Percentiles rank a stretch among this genome's conserved stretches.
Conservation (phyloP, 2,888 invertebrate genomes). For the Cryptus viduatorius region DNA sequence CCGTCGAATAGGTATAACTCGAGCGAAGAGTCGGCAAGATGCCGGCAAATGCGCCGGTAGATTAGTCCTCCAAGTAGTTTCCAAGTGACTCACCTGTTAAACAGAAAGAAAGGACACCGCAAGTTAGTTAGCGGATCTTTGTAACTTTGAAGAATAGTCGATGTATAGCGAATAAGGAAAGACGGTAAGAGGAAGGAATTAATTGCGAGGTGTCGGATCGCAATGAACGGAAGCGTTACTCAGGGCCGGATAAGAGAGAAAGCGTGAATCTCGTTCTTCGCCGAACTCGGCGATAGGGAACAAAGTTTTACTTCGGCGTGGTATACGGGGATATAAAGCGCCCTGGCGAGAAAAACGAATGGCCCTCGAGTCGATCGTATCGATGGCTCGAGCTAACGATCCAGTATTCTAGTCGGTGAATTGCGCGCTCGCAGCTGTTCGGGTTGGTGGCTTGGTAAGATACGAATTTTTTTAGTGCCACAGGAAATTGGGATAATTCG, state of each 20-base stretch:
- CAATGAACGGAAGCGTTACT: conserved; percentile 62
- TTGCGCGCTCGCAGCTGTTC: neutral
- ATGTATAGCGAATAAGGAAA: conserved; percentile 31
- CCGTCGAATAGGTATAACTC: neutral
- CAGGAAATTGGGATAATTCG: neutral
- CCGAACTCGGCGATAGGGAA: conserved; percentile 8
- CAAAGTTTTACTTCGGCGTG: conserved; percentile 4
- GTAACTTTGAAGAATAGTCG: conserved; percentile 43
- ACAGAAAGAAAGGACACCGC: conserved; percentile 71
- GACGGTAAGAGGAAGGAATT: conserved; percentile 63
- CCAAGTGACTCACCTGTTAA: conserved; percentile 75
- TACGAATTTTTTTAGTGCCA: neutral
- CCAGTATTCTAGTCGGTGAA: conserved; percentile 24
- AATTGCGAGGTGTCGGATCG: conserved; percentile 66
- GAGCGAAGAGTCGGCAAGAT: neutral
- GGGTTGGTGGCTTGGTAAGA: neutral
- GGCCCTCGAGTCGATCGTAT: conserved; percentile 51
- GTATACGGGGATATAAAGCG: conserved; percentile 1
- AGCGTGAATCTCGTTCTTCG: conserved; percentile 50
- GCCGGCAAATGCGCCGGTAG: neutral
- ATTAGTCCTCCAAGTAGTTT: conserved; percentile 6
- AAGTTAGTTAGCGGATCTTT: conserved; percentile 71
- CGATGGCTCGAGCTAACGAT: conserved; percentile 3
- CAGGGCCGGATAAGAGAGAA: conserved; percentile 28
- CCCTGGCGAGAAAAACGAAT: conserved; percentile 28